Percentiles rank a stretch among this genome's conserved stretches.
Conservation (phyloP, 2,797 vertebrate genomes). For the Nannoperca obscura region DNA sequence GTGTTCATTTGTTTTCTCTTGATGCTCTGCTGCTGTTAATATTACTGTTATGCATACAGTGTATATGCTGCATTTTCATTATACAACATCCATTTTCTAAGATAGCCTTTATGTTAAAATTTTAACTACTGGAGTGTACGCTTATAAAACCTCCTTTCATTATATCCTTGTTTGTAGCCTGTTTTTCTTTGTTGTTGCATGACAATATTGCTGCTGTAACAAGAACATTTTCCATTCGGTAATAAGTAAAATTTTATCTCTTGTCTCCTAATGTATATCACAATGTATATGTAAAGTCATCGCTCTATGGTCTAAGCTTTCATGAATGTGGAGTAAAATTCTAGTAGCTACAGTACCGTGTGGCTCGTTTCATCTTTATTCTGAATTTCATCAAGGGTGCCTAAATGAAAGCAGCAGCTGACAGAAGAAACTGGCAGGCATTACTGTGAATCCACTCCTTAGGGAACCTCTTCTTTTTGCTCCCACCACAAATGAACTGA, state of each 20-base stretch:
- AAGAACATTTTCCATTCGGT: slow-evolving; percentile 16
- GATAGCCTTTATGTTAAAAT: background rate
- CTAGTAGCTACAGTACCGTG: slow-evolving; percentile 37
- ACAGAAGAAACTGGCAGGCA: slow-evolving; percentile 79
- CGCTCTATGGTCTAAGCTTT: slow-evolving; percentile 31
- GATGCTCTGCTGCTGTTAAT: slow-evolving; percentile 10
- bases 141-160: slow-evolving; percentile 21
- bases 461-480: slow-evolving; percentile 77
- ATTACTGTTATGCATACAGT: slow-evolving; percentile 20
- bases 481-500: slow-evolving; percentile 79
- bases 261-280: slow-evolving; percentile 20
- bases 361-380: slow-evolving; percentile 62
- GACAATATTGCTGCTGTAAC: slow-evolving; percentile 15
- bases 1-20: slow-evolving; percentile 19
- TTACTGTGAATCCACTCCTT: slow-evolving; percentile 77
- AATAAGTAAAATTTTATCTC: slow-evolving; percentile 27
- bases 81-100: slow-evolving; percentile 12
- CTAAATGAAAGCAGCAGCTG: slow-evolving; percentile 79
- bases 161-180: slow-evolving; percentile 1
- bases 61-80: slow-evolving; percentile 15
- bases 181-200: background rate
- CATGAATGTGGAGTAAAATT: slow-evolving; percentile 40
- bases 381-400: slow-evolving; percentile 71
- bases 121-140: background rate
- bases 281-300: background rate